Percentiles rank a stretch among this genome's conserved stretches.
phyloP scores from a whole-genome alignment of 1,140 invertebrate species.

The Penaeus vannamei region DNA sequence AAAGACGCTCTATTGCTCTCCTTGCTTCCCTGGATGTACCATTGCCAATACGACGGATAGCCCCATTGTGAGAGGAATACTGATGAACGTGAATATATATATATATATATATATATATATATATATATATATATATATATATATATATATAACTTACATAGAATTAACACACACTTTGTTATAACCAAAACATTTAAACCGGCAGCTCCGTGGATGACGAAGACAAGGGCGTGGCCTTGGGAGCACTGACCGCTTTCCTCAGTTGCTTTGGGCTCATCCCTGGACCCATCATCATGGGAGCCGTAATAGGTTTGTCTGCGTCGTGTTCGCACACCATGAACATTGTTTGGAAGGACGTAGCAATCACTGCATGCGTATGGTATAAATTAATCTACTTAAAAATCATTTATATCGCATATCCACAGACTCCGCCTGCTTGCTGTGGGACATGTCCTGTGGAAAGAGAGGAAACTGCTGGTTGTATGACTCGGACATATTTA shows the following conservation, averaged over 20 bases:
- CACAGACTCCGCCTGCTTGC: slow-evolving; percentile 61
- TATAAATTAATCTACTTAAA: too few relatives aligned
- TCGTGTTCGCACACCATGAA: too few relatives aligned
- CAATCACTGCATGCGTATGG: too few relatives aligned
- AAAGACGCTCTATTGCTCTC: slow-evolving; percentile 77
- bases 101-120: too few relatives aligned
- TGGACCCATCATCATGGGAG: slow-evolving; percentile 67
- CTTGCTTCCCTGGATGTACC: slow-evolving; percentile 81
- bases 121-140: too few relatives aligned
- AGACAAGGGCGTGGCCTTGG: slow-evolving; percentile 68
- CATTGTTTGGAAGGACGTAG: too few relatives aligned
- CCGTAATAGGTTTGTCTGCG: slow-evolving; percentile 56
- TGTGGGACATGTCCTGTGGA: slow-evolving; percentile 63
- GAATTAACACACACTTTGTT: too few relatives aligned
- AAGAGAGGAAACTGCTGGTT: slow-evolving; percentile 67
- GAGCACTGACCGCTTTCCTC: slow-evolving; percentile 57
- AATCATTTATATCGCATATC: too few relatives aligned
- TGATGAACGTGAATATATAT: too few relatives aligned
- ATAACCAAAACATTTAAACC: too few relatives aligned
- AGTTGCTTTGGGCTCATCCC: slow-evolving; percentile 68
- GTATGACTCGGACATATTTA: slow-evolving; percentile 66
- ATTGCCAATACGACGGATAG: not conserved
- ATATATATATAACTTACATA: too few relatives aligned
- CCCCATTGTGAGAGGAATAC: slow-evolving; percentile 8
- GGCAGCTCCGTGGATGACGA: slow-evolving; percentile 65